Evolutionary conservation across 2,888 invertebrate genomes (phyloP).

Genomic region (Parnassius glacialis): DNA sequence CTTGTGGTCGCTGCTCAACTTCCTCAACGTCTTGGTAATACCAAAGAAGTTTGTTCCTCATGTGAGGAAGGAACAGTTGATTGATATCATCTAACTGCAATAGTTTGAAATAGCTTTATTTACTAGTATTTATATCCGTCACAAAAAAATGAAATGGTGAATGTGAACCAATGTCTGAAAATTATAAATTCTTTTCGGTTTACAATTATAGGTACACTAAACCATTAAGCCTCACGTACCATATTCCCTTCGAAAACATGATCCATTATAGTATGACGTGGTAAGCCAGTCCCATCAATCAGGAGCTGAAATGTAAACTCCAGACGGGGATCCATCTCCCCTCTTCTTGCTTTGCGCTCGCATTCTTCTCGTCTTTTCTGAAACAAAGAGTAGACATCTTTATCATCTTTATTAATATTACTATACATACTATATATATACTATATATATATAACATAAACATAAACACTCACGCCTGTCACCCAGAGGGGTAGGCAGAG

Average conservation of each 20-base stretch:
- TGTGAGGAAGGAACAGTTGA: slow-evolving; percentile 91
- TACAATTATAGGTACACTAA: background rate
- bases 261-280: slow-evolving; percentile 93
- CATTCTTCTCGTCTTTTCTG: slow-evolving; percentile 92
- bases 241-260: slow-evolving; percentile 94
- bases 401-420: too few relatives aligned
- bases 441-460: too few relatives aligned
- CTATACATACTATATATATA: too few relatives aligned
- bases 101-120: slow-evolving; percentile 17
- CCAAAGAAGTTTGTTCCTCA: slow-evolving; percentile 92
- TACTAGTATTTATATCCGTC: background rate
- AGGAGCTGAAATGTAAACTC: slow-evolving; percentile 94
- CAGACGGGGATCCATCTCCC: slow-evolving; percentile 95
- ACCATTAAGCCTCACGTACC: slow-evolving; percentile 65
- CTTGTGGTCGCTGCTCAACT: slow-evolving; percentile 76
- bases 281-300: slow-evolving; percentile 90
- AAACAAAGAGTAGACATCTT: slow-evolving; percentile 28
- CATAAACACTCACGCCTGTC: too few relatives aligned
- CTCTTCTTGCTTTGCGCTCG: slow-evolving; percentile 93
- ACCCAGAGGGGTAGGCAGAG: too few relatives aligned
- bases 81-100: slow-evolving; percentile 92
- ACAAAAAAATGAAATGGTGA: background rate
- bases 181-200: too few relatives aligned
- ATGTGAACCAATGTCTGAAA: too few relatives aligned
- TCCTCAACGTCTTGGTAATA: slow-evolving; percentile 94